Conservation (phyloP, 2,113 vertebrate genomes). For the Pygathrix nemaeus region DNA sequence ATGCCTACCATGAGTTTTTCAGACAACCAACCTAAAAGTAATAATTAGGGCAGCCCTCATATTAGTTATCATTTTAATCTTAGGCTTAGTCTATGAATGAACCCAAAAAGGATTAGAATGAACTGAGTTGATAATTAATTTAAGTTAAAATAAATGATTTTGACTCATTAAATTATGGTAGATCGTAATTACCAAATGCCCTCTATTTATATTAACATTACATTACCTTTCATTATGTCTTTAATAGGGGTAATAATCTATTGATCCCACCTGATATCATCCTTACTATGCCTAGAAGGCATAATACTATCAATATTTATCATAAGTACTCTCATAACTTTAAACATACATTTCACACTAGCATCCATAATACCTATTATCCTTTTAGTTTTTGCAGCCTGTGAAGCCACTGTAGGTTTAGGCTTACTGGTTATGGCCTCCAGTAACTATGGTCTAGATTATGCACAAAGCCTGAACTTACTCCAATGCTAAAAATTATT, state of each 20-base stretch:
- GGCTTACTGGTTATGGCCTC: neutral
- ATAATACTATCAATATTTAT: no score
- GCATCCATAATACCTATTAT: neutral
- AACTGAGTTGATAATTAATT: neutral
- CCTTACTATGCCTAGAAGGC: no score
- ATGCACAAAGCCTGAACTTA: neutral
- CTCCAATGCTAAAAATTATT: neutral
- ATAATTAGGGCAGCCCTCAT: neutral
- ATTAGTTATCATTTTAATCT: no score
- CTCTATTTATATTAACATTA: no score
- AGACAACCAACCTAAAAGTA: neutral
- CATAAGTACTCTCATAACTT: no score
- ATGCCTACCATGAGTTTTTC: neutral
- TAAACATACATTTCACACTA: no score
- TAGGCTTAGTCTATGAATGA: no score
- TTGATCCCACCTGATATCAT: no score
- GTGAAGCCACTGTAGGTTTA: neutral
- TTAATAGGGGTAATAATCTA: no score
- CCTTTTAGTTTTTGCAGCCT: neutral
- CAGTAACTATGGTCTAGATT: neutral
- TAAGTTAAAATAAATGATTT: neutral
- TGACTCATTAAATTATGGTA: no score
- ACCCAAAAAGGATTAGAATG: neutral
- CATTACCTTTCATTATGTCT: no score
- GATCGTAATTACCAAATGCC: no score